phyloP scores from a whole-genome alignment of 2,113 vertebrate species.

The Otocyon megalotis region DNA sequence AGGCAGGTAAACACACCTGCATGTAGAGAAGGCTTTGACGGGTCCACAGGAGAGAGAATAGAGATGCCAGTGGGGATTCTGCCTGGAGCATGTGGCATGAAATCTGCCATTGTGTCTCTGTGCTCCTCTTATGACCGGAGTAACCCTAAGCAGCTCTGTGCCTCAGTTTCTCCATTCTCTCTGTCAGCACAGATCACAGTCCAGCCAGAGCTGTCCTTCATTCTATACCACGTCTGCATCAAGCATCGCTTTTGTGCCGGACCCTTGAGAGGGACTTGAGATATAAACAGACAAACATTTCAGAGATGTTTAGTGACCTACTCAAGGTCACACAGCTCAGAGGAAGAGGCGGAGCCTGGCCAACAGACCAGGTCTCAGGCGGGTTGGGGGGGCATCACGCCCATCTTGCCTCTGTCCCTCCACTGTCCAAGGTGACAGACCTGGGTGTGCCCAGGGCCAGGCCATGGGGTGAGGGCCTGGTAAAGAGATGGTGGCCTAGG shows the following conservation, averaged over 20 bases:
- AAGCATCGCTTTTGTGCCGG: accelerated
- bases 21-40: not conserved
- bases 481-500: not conserved
- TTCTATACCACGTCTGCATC: not conserved
- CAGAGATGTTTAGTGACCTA: not conserved
- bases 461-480: too few relatives aligned
- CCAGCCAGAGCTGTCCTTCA: not conserved
- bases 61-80: accelerated
- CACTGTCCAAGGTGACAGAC: not conserved
- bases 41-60: not conserved
- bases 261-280: not conserved
- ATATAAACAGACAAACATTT: accelerated
- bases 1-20: not conserved
- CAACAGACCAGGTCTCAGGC: not conserved
- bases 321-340: not conserved
- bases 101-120: accelerated
- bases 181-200: not conserved
- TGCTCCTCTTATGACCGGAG: not conserved
- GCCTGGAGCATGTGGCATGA: not conserved
- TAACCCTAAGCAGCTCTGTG: not conserved
- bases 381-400: not conserved
- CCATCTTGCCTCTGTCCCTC: not conserved
- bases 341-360: not conserved
- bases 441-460: not conserved
- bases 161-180: not conserved